Evolutionary conservation across 2,888 invertebrate species (phyloP).

Genomic region (Trachelus troglodyta): DNA sequence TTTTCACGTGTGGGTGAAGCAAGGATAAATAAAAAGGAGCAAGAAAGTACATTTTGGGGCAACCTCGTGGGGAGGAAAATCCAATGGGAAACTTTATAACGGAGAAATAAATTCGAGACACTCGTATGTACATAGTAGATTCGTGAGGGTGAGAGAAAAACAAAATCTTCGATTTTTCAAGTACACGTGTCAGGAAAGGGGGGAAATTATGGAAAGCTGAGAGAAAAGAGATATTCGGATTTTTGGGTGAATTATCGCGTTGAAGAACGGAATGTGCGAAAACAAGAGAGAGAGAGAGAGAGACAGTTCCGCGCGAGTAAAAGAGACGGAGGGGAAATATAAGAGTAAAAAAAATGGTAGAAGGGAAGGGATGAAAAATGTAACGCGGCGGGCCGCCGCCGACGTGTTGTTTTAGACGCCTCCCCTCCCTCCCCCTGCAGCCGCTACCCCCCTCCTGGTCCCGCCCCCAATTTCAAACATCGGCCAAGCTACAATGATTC

Average conservation of each 20-base stretch:
- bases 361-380: slow-evolving; percentile 28
- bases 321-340: slow-evolving; percentile 24
- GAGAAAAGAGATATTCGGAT: not conserved
- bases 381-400: slow-evolving; percentile 52
- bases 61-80: not conserved
- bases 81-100: not conserved
- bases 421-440: slow-evolving; percentile 28
- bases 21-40: not conserved
- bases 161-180: not conserved
- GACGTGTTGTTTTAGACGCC: slow-evolving; percentile 54
- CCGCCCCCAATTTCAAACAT: slow-evolving; percentile 23
- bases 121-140: slow-evolving; percentile 16
- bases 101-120: not conserved
- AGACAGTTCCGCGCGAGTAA: not conserved
- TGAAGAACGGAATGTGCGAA: not conserved
- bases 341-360: slow-evolving; percentile 29
- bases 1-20: not conserved
- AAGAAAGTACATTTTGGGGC: too few species aligned
- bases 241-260: not conserved
- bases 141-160: not conserved
- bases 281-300: not conserved
- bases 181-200: not conserved
- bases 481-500: not conserved
- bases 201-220: too few species aligned
- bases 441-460: slow-evolving; percentile 5